phyloP scores from a whole-genome alignment of 2,113 vertebrate species.

The Toxotes jaculatrix region DNA sequence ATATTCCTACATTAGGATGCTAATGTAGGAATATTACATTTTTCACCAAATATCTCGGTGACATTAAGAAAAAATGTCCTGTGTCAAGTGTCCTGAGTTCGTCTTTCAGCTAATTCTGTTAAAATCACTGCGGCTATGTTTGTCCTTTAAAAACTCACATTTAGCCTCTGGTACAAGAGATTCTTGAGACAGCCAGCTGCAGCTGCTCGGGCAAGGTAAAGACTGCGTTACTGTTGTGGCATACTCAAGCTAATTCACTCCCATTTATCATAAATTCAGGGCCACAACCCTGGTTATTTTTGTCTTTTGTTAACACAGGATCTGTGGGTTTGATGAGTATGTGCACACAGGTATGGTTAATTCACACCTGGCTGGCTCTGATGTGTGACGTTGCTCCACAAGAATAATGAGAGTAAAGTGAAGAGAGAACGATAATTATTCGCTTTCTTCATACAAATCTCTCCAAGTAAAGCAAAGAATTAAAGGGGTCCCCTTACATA shows the following conservation, averaged over 20 bases:
- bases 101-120: too few relatives aligned
- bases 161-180: conserved; percentile 5
- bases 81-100: too few relatives aligned
- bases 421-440: conserved; percentile 33
- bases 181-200: conserved; percentile 1
- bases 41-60: background rate
- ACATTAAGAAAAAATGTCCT: background rate
- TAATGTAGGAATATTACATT: too few relatives aligned
- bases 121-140: background rate
- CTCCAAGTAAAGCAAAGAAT: conserved; percentile 30
- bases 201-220: background rate
- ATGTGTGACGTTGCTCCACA: conserved; percentile 7
- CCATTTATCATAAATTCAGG: conserved; percentile 7
- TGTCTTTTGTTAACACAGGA: conserved; percentile 9
- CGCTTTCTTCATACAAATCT: conserved; percentile 19
- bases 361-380: background rate
- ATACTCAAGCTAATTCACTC: background rate
- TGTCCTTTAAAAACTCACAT: conserved; percentile 23
- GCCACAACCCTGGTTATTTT: background rate
- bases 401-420: conserved; percentile 7
- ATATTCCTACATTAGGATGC: too few relatives aligned
- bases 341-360: background rate
- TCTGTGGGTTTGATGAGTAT: conserved; percentile 3
- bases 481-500: conserved; percentile 4
- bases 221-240: background rate